Conservation (phyloP, 2,797 vertebrate genomes). For the Protonibea diacanthus region DNA sequence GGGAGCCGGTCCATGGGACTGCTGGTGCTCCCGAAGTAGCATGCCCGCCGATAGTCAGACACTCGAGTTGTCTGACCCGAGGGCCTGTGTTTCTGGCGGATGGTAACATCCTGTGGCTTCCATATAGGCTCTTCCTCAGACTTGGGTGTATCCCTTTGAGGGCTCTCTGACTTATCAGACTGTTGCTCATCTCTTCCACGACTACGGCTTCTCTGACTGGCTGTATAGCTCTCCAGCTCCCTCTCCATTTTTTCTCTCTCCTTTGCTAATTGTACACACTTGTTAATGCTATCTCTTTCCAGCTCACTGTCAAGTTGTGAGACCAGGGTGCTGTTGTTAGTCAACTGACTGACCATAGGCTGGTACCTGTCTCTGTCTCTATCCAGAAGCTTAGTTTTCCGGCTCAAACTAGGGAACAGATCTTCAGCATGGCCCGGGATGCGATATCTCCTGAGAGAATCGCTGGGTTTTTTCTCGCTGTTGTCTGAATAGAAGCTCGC, state of each 20-base stretch:
- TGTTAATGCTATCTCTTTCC: conserved; percentile 76
- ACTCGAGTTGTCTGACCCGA: conserved; percentile 76
- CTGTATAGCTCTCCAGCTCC: conserved; percentile 77
- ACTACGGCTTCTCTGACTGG: conserved; percentile 54
- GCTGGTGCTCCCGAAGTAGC: conserved; percentile 87
- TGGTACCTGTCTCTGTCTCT: conserved; percentile 71
- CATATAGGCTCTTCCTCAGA: conserved; percentile 80
- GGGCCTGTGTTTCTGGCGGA: conserved; percentile 80
- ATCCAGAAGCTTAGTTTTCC: conserved; percentile 69
- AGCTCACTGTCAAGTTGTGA: conserved; percentile 78
- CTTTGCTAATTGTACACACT: conserved; percentile 80
- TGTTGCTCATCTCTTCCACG: conserved; percentile 48
- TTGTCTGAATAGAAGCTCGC: conserved; percentile 86
- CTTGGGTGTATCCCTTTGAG: conserved; percentile 52
- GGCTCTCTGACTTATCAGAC: conserved; percentile 58
- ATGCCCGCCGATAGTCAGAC: conserved; percentile 83
- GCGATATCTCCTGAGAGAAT: conserved; percentile 71
- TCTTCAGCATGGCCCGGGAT: conserved; percentile 66
- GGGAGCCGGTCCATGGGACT: conserved; percentile 83
- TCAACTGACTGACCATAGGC: conserved; percentile 75
- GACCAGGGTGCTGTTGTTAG: conserved; percentile 75
- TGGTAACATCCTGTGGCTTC: conserved; percentile 84
- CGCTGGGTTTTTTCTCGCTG: conserved; percentile 79
- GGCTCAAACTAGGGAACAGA: conserved; percentile 74
- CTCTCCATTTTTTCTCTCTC: conserved; percentile 84